Evolutionary conservation across 2,797 vertebrate species (phyloP), one percentile per base, ranked within the genome.

Genomic region (Halcyon leucocephala): DNA sequence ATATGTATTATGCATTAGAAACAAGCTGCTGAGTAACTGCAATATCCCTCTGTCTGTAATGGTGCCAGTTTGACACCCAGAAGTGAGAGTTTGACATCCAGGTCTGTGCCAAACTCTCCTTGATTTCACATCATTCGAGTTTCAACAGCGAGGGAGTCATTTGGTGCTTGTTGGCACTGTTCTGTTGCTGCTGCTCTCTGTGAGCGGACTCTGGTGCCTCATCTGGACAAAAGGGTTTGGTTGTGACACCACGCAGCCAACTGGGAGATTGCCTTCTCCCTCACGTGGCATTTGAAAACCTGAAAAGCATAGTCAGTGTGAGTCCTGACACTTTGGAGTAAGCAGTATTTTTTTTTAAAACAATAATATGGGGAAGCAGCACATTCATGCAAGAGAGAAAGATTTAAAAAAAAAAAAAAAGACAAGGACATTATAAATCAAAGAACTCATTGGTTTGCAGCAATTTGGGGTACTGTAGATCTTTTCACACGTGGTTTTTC

Each of bases 161-260:
- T 1, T 54, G 49, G 28, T 62, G 46, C 24, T 16, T 22, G 19
- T 9, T 65, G 69, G 4, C 2, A 2, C 16, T 8, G 0, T 42
- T 65, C n/a, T 1, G 0, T 35, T 57, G 6, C 48, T 89, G 66
- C 33, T 61, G 2, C 11, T 69, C 26, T 42, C 31, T 2, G 0
- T 0, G 0, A 14, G 18, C 10, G 1, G 5, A 7, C n/a, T 39
- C 19, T 19, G 2, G 1, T 37, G 52, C 33, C 37, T 71, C 48
- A 2, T 5, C 4, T 72, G 0, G 5, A 26, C 21, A 13, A 5
- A 14, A 54, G 12, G 10, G 6, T 55, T 55, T 66, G 48, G 3
- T 7, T 33, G 9, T 65, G 52, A 39, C 33, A 48, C 28, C 8
- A 0, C 8, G 16, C 28, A 14, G 6, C 25, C 24, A 28, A 1